Percentiles rank a stretch among this genome's conserved stretches.
phyloP scores from a whole-genome alignment of 2,797 vertebrate species.

The Lerista edwardsae region DNA sequence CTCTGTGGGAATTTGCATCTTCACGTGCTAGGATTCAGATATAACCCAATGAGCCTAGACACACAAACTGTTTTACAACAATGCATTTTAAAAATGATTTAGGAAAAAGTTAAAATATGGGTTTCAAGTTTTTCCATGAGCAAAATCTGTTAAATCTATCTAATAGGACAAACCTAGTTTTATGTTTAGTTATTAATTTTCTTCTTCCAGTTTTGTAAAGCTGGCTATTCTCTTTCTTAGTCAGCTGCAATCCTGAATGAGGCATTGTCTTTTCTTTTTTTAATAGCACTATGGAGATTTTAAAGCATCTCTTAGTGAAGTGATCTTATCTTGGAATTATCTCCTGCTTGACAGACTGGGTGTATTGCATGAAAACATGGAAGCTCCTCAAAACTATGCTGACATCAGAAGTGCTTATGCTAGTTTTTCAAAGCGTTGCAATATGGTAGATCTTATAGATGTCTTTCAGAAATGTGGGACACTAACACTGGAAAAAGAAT shows the following conservation, averaged over 20 bases:
- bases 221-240: not conserved
- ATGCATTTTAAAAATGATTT: not conserved
- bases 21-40: no score
- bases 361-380: constrained; percentile 74
- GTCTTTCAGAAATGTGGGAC: constrained; percentile 79
- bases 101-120: not conserved
- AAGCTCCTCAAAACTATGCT: constrained; percentile 81
- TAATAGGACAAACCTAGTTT: not conserved
- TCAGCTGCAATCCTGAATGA: not conserved
- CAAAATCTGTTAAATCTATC: not conserved
- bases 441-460: constrained; percentile 91
- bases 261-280: constrained; percentile 6
- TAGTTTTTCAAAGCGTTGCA: constrained; percentile 85
- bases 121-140: not conserved
- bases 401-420: constrained; percentile 84
- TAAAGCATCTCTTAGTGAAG: constrained; percentile 86
- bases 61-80: not conserved
- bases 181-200: constrained; percentile 2
- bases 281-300: constrained; percentile 87
- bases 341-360: constrained; percentile 89
- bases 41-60: not conserved
- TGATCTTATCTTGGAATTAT: constrained; percentile 89
- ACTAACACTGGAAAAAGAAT: constrained; percentile 77
- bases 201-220: not conserved
- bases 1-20: no score